Base-by-base conservation (phyloP, 1,140 invertebrate genomes). In the Acromyrmex echinatior region DNA sequence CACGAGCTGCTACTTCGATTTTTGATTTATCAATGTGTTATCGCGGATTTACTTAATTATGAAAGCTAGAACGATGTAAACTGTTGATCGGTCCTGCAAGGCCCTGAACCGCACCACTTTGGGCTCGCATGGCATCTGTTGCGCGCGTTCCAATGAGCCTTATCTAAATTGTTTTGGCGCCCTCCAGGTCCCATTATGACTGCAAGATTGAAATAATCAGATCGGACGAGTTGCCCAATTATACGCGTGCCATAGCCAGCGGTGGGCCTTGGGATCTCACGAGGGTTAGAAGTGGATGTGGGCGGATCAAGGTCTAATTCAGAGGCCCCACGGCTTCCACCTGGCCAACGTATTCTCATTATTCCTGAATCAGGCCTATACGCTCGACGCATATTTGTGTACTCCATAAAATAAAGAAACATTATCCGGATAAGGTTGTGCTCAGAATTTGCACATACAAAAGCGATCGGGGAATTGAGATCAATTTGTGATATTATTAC, bases 151-250 rank as follows among this genome's bases (percentile, higher is more conserved):
- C 58, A 63, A 77, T 21, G 21, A 12, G n/a, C 16, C 79, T 89
- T 89, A 87, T 89, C 88, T 88, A 80, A 88, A 88, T 88, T 87
- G 71, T 84, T 87, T 89, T 78, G 71, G 79, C 88, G 86, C 88
- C 86, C 88, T 78, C 51, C 77, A 58, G 73, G 65, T 25, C 86
- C 86, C 51, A 89, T 89, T 89, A 87, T 78, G 79, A 28, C 49
- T 49, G 56, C 60, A 87, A 76, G 86, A 89, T 88, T 84, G 88
- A 89, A 87, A 89, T 89, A 85, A 89, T 89, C 86, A 89, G 88
- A 88, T 89, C 58, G 79, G 63, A 70, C 78, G 86, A 87, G 71
- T 87, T 66, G 86, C 53, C 73, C 88, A 89, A 89, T 89, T 89
- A 87, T 89, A 82, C 86, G 86, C 71, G 86, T 87, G 85, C 85